A percentile compares a stretch with the other conserved stretches of the same genome.
Evolutionary conservation across 2,888 invertebrate genomes (phyloP).

Genomic region (Eupithecia inturbata): DNA sequence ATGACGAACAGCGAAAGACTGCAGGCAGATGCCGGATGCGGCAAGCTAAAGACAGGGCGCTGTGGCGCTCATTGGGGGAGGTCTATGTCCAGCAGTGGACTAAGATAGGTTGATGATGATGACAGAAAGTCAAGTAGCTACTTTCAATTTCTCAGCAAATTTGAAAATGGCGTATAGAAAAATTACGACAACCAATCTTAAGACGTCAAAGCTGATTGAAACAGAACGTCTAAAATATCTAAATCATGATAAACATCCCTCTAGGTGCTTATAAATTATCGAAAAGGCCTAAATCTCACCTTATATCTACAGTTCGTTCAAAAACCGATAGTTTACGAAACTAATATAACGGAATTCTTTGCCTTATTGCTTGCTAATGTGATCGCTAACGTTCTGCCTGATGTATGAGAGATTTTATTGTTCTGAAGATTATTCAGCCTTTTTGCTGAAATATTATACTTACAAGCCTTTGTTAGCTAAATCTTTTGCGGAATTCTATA

Average conservation of each 20-base stretch:
- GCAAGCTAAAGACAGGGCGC: too few relatives aligned
- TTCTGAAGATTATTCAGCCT: slow-evolving; percentile 16
- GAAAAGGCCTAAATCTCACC: neutral
- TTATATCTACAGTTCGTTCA: neutral
- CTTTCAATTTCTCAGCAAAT: too few relatives aligned
- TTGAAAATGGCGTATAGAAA: too few relatives aligned
- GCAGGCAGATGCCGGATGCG: too few relatives aligned
- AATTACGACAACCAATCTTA: neutral
- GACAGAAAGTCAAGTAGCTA: too few relatives aligned
- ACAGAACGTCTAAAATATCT: neutral
- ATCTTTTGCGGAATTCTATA: neutral
- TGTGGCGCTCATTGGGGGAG: too few relatives aligned
- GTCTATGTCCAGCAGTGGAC: too few relatives aligned
- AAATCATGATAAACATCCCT: neutral
- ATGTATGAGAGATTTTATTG: slow-evolving; percentile 33
- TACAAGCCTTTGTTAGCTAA: slow-evolving; percentile 9
- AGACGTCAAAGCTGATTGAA: neutral
- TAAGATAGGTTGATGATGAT: too few relatives aligned
- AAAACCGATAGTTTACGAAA: slow-evolving; percentile 65
- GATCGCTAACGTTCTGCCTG: slow-evolving; percentile 37
- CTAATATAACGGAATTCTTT: slow-evolving; percentile 68
- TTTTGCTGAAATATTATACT: slow-evolving; percentile 4
- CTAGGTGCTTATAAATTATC: slow-evolving; percentile 2
- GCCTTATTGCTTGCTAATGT: slow-evolving; percentile 67
- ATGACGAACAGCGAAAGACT: too few relatives aligned